phyloP scores from a whole-genome alignment of 2,797 vertebrate genomes.

The Cetoscarus ocellatus region DNA sequence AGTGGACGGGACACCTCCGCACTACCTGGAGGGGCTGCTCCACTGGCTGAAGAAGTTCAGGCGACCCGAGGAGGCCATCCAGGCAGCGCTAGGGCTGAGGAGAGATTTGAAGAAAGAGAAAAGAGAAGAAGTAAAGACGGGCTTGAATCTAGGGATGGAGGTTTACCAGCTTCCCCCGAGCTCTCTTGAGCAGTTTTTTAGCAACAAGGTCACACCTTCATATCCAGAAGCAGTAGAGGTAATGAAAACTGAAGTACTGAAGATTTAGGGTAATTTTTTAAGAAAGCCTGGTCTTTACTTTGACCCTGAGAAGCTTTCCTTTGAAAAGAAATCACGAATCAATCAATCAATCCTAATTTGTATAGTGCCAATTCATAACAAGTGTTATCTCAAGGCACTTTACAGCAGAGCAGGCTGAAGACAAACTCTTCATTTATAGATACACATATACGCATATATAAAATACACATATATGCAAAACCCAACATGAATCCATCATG shows the following conservation, averaged over 20 bases:
- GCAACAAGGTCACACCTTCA: slow-evolving; percentile 27
- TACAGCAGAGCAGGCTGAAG: too few species aligned
- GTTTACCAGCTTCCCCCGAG: slow-evolving; percentile 79
- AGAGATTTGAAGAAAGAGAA: slow-evolving; percentile 32
- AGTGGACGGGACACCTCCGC: slow-evolving; percentile 29
- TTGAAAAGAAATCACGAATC: too few species aligned
- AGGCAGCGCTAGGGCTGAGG: slow-evolving; percentile 70
- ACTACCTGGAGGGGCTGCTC: slow-evolving; percentile 80
- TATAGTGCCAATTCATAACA: too few species aligned
- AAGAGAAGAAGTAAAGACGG: slow-evolving; percentile 1
- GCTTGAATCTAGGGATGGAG: slow-evolving; percentile 57
- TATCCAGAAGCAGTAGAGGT: slow-evolving; percentile 5
- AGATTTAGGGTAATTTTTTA: too few species aligned
- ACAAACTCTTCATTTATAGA: too few species aligned
- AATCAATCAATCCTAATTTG: too few species aligned
- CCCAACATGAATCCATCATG: too few species aligned
- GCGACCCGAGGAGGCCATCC: slow-evolving; percentile 71
- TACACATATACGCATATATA: too few species aligned
- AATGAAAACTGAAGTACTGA: neutral
- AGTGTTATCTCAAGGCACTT: too few species aligned
- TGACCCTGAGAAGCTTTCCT: too few species aligned
- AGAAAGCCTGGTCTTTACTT: too few species aligned
- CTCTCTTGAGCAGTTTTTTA: slow-evolving; percentile 83
- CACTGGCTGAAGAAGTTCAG: slow-evolving; percentile 84
- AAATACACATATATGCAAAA: too few species aligned